Evolutionary conservation across 2,797 vertebrate genomes (phyloP), one percentile per base, ranked within the genome.

Genomic region (Xyrichtys novacula): DNA sequence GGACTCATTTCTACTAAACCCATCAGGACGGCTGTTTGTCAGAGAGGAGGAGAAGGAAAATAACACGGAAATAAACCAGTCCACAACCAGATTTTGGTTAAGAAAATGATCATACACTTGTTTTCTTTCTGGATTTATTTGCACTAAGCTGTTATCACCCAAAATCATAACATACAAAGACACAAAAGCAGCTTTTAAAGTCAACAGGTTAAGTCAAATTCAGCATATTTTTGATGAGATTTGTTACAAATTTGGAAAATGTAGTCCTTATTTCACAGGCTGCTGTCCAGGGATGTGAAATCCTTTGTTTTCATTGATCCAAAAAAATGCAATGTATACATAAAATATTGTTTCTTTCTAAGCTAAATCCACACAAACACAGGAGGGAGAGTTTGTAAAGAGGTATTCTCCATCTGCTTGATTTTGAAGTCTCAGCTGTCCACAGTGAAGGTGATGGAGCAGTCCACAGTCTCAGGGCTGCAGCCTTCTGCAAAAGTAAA

Each of bases 401-500:
- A 19, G 7, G 1, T 0, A 42, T 1, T n/a, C 40, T 53, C 49
- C 10, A 2, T 2, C 11, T 11, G 1, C 4, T 12, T 12, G 1
- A 5, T 6, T 4, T 1, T 6, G 7, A 17, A 19, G 8, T 65
- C n/a, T 88, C 50, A 88, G 3, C 36, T 48, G 10, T 91, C 85
- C 65, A 52, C 69, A 32, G 76, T 77, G 78, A 99, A 98, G 65
- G 89, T 42, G 60, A 98, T 76, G 0, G 96, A 95, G 83, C 94
- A 95, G 73, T 94, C 93, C 28, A 96, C 83, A 6, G 92, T 89
- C 62, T 92, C 84, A 0, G 95, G 96, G 75, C 94, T 94, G 0
- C 95, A 86, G 16, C 95, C 95, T 0, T 96, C 95, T 0, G 89
- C 75, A 43, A 96, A 98, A 3, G 93, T 56, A 8, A 98, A 85